phyloP scores from a whole-genome alignment of 2,797 vertebrate species.

The Trichosurus vulpecula region DNA sequence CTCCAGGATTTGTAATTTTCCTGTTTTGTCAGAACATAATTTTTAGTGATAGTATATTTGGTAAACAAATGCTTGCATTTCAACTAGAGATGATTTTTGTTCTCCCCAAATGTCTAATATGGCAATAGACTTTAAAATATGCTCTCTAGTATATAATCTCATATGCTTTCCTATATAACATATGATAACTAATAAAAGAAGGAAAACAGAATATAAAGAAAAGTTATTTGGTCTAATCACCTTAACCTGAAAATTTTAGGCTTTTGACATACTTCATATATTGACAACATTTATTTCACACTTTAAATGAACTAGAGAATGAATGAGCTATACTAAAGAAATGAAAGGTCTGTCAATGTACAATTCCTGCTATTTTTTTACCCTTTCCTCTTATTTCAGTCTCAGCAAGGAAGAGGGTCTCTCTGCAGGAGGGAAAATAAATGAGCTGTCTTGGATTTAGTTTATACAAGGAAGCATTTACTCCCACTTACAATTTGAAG shows the following conservation, averaged over 20 bases:
- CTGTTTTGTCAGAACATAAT: no score
- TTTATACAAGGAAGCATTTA: conserved; percentile 33
- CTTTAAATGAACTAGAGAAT: conserved; percentile 50
- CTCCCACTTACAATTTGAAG: conserved; percentile 24
- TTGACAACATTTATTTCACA: background rate
- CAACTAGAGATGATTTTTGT: conserved; percentile 2
- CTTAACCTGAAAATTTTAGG: background rate
- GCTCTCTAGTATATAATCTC: background rate
- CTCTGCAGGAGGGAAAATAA: conserved; percentile 34
- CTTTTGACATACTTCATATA: conserved; percentile 31
- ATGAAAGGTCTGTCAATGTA: background rate
- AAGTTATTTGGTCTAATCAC: conserved; percentile 31
- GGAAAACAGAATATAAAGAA: conserved; percentile 4
- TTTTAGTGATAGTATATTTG: background rate
- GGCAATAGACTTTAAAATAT: background rate
- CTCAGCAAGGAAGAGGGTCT: conserved; percentile 14
- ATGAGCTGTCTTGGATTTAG: conserved; percentile 27
- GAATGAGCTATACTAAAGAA: conserved; percentile 1
- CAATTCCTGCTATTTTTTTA: background rate
- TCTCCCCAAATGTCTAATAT: background rate
- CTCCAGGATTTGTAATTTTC: no score
- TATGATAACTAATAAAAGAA: background rate
- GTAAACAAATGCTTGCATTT: background rate
- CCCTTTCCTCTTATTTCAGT: conserved; percentile 41
- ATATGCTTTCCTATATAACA: background rate